These are phyloP conservation scores for Scotopteryx bipunctaria DNA, from an alignment of 2,888 invertebrate species.

Conservation along the genomic window DNA sequence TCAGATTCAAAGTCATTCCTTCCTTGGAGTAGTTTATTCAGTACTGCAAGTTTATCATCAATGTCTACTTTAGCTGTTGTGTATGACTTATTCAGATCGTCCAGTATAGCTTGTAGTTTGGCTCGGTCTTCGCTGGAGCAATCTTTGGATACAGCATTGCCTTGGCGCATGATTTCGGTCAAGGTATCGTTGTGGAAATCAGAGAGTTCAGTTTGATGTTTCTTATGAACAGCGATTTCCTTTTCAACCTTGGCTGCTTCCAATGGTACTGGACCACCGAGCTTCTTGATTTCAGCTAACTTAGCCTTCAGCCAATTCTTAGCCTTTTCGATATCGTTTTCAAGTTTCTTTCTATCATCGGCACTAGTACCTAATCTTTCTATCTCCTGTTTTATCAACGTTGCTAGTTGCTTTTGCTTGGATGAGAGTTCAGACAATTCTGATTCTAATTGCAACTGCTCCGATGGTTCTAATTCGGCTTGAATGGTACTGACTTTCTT, in stretches of 20 bases:
- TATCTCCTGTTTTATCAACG: constrained; percentile 88
- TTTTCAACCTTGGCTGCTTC: constrained; percentile 92
- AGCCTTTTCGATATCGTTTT: constrained; percentile 90
- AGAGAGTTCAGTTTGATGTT: constrained; percentile 89
- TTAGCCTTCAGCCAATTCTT: constrained; percentile 92
- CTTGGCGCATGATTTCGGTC: constrained; percentile 89
- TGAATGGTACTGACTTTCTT: constrained; percentile 93
- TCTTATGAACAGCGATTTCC: constrained; percentile 89
- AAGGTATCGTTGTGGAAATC: constrained; percentile 90
- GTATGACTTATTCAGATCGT: constrained; percentile 88
- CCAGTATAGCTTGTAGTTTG: constrained; percentile 85
- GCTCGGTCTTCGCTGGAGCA: constrained; percentile 88
- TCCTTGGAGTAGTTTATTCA: constrained; percentile 89
- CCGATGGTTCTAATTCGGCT: constrained; percentile 92
- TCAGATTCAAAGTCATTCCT: constrained; percentile 92
- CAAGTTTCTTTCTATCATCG: constrained; percentile 89
- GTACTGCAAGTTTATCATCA: constrained; percentile 87
- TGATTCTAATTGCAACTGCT: constrained; percentile 90
- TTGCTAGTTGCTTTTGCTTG: constrained; percentile 89
- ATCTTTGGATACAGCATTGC: constrained; percentile 90
- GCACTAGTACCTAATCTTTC: constrained; percentile 87
- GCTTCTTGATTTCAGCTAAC: constrained; percentile 88
- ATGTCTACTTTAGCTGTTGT: constrained; percentile 88
- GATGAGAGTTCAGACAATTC: constrained; percentile 87
- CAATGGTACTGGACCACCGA: constrained; percentile 90